phyloP scores from a whole-genome alignment of 2,888 invertebrate species.

The Eustalomyia histrio region DNA sequence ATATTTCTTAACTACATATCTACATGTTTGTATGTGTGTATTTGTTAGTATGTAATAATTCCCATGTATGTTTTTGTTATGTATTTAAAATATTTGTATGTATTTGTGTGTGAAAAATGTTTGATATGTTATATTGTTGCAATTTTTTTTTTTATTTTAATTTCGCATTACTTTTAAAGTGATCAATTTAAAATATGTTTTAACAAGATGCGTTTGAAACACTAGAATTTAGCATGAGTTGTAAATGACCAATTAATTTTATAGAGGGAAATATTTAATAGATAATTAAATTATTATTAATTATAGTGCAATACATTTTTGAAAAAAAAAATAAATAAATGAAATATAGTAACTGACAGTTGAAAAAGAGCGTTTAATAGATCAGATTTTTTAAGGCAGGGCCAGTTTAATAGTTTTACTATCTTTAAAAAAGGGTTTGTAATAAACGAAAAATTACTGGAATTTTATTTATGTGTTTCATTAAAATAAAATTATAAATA shows the following conservation, averaged over 20 bases:
- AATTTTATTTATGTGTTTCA: too few relatives aligned
- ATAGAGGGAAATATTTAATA: conserved; percentile 12
- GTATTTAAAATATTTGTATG: conserved; percentile 33
- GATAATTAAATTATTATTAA: conserved; percentile 6
- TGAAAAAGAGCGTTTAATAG: conserved; percentile 35
- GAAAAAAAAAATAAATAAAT: not conserved
- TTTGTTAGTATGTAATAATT: not conserved
- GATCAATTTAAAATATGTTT: conserved; percentile 46
- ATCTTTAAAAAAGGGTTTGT: not conserved
- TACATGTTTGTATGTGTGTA: conserved; percentile 3
- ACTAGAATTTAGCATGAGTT: conserved; percentile 23
- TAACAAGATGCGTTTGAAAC: conserved; percentile 41
- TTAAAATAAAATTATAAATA: too few relatives aligned
- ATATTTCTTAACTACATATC: conserved; percentile 1
- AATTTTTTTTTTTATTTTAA: conserved; percentile 3
- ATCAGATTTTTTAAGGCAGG: conserved; percentile 37
- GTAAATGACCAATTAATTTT: conserved; percentile 8
- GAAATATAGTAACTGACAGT: conserved; percentile 9
- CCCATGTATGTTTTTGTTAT: not conserved
- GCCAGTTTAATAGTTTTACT: conserved; percentile 9
- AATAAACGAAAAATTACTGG: too few relatives aligned
- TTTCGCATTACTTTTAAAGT: conserved; percentile 33
- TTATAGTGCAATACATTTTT: not conserved
- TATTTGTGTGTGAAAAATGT: conserved; percentile 52
- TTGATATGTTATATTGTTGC: not conserved